Evolutionary conservation across 2,888 invertebrate species (phyloP).

Genomic region (Leistus spinibarbis): DNA sequence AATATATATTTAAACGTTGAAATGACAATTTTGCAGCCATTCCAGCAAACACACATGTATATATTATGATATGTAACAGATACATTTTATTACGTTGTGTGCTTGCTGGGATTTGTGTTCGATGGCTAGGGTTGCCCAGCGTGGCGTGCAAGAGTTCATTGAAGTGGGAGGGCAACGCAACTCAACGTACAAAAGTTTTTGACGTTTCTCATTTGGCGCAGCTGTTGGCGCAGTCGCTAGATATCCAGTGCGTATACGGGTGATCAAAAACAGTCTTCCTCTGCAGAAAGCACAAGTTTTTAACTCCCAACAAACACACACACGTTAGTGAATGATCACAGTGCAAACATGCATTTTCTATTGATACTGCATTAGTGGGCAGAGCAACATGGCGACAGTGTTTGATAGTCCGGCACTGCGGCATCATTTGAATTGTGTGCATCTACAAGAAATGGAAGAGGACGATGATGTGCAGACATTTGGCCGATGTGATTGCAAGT

Average conservation of each 20-base stretch:
- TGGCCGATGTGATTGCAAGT: slow-evolving; percentile 69
- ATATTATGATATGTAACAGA: too few relatives aligned
- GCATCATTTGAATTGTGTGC: slow-evolving; percentile 61
- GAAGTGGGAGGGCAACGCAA: neutral
- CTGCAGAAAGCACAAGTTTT: slow-evolving; percentile 13
- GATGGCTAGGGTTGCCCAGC: neutral
- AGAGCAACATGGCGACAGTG: slow-evolving; percentile 63
- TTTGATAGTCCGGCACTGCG: slow-evolving; percentile 68
- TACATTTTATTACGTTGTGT: too few relatives aligned
- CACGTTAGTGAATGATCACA: slow-evolving; percentile 18
- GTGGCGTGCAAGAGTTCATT: neutral
- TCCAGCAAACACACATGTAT: too few relatives aligned
- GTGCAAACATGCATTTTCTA: slow-evolving; percentile 5
- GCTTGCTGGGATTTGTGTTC: neutral
- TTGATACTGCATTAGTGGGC: slow-evolving; percentile 47
- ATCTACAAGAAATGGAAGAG: slow-evolving; percentile 65
- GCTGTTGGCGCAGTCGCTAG: slow-evolving; percentile 31
- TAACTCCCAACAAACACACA: slow-evolving; percentile 21
- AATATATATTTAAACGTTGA: too few relatives aligned
- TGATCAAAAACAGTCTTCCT: slow-evolving; percentile 27
- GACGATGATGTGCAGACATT: slow-evolving; percentile 67
- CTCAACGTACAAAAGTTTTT: slow-evolving; percentile 6
- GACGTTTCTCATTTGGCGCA: slow-evolving; percentile 31
- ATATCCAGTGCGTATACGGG: slow-evolving; percentile 13
- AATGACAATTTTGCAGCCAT: too few relatives aligned